Base-by-base conservation (phyloP, 2,888 invertebrate species). In the Aspidiotus destructor region DNA sequence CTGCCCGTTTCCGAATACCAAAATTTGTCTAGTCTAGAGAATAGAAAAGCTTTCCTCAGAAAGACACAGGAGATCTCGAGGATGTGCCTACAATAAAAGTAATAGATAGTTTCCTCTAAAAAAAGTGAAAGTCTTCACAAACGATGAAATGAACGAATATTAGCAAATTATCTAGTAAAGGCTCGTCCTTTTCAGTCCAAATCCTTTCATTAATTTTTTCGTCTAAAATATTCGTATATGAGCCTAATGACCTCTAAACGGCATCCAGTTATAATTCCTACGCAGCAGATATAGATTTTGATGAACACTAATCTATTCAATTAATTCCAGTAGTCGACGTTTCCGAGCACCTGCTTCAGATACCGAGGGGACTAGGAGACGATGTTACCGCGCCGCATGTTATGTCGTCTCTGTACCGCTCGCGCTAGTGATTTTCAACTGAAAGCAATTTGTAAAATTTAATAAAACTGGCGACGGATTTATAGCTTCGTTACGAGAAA, bases 361-460 rank as follows among this genome's bases (percentile, higher is more conserved):
- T 44, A 48, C n/a, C 28, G 6, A 6, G 10, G 41, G 41, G 63
- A 62, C n/a, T 62, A 62, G 48, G 28, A 10, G 62, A 63, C 52
- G 41, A 17, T 41, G 63, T 63, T 53, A 53, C 52, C 48, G 63
- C 28, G 28, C 28, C 28, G 28, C 28, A 28, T 28, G 28, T 28
- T 28, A 28, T 28, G 28, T 28, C 28, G 28, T 28, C 28, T 28
- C 28, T 28, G 28, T 28, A 28, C 28, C 28, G 28, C 28, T 28
- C 28, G 28, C 28, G 28, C 28, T 28, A 28, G 28, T 28, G 28
- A 28, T 53, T 63, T 40, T 53, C 53, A 58, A 65, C 54, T 57
- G 65, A 65, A 65, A 65, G 65, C 57, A 54, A 65, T 65, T 65
- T 65, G 65, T 65, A 65, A 65, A 65, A 65, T 65, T 65, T 65